Evolutionary conservation across 2,797 vertebrate species (phyloP).

Genomic region (Sebastes variabilis): DNA sequence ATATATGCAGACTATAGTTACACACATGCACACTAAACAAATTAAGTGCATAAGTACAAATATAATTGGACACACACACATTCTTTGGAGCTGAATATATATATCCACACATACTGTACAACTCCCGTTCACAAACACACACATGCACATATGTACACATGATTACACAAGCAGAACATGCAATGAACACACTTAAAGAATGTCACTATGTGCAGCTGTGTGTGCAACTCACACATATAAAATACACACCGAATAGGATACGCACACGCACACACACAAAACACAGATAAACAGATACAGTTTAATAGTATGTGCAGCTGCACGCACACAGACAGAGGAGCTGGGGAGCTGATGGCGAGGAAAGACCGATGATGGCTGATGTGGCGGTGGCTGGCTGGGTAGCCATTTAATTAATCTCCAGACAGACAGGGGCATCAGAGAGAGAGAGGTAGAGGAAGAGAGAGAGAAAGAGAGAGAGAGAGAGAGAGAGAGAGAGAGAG

Average conservation of each 20-base stretch:
- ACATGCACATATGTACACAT: background rate
- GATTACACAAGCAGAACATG: slow-evolving; percentile 13
- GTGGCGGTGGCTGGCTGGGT: slow-evolving; percentile 66
- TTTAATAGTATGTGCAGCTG: slow-evolving; percentile 11
- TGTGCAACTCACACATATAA: background rate
- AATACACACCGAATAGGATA: background rate
- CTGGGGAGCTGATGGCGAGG: slow-evolving; percentile 46
- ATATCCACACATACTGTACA: background rate
- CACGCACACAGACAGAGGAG: background rate
- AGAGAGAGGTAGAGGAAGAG: slow-evolving; percentile 12
- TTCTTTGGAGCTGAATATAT: background rate
- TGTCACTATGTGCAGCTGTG: slow-evolving; percentile 9
- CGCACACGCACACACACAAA: background rate
- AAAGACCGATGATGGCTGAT: slow-evolving; percentile 69
- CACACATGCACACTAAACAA: slow-evolving; percentile 1
- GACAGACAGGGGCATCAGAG: slow-evolving; percentile 62
- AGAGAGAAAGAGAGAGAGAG: slow-evolving; percentile 3
- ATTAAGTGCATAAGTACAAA: background rate
- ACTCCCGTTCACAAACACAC: background rate
- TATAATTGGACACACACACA: slow-evolving; percentile 26
- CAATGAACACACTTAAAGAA: slow-evolving; percentile 5
- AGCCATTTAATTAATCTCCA: slow-evolving; percentile 79
- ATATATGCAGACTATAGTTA: background rate
- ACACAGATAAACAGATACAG: slow-evolving; percentile 7
- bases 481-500: background rate